Conservation (phyloP, 2,113 vertebrate species). For the Calyptommatus sinebrachiatus region DNA sequence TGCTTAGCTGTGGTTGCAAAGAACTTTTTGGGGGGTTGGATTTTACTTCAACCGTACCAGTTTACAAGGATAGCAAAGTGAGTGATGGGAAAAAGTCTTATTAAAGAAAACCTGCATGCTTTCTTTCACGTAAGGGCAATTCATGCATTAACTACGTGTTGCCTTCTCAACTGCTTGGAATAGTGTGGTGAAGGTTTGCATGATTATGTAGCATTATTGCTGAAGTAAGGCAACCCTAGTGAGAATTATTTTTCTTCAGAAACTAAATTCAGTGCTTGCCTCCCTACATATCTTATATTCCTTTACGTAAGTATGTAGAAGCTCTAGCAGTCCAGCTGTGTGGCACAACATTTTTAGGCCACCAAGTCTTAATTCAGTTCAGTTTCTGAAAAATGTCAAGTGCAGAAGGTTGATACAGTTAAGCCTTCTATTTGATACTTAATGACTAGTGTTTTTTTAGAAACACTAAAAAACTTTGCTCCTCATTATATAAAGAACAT, state of each 20-base stretch:
- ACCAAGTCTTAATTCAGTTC: background rate
- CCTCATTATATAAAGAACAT: no score
- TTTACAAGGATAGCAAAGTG: no score
- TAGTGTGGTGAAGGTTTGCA: background rate
- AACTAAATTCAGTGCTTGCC: background rate
- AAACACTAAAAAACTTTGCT: no score
- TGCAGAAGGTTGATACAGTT: background rate
- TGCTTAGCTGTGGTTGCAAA: no score
- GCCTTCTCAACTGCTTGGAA: background rate
- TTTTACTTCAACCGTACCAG: no score
- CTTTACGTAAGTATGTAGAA: background rate
- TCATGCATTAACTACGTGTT: background rate
- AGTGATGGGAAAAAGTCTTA: background rate
- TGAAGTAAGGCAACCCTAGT: background rate
- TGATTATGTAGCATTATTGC: background rate
- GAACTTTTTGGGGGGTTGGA: no score
- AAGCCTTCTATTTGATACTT: background rate
- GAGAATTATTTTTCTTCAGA: slow-evolving; percentile 4
- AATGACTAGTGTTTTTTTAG: background rate
- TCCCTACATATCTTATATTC: background rate
- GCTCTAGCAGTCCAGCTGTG: background rate
- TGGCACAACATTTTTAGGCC: background rate
- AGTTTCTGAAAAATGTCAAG: background rate
- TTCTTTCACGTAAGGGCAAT: background rate
- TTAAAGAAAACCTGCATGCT: background rate